phyloP scores from a whole-genome alignment of 1,140 invertebrate species.

The Ruditapes philippinarum region DNA sequence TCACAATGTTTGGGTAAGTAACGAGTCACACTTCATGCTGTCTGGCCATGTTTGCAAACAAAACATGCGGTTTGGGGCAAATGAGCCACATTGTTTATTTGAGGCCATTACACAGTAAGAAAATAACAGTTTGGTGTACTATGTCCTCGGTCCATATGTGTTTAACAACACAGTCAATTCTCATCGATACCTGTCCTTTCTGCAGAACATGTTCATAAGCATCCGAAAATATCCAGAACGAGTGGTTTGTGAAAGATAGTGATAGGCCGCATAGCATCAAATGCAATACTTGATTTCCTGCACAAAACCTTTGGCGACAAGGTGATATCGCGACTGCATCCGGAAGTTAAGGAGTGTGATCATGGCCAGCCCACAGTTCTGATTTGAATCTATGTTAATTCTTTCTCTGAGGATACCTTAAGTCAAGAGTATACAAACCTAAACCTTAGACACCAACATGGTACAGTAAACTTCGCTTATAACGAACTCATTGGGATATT shows the following conservation, averaged over 20 bases:
- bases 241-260: slow-evolving; percentile 34
- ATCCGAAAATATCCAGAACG: slow-evolving; percentile 38
- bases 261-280: slow-evolving; percentile 29
- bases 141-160: slow-evolving; percentile 51
- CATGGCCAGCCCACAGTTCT: slow-evolving; percentile 32
- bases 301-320: not conserved
- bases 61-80: slow-evolving; percentile 22
- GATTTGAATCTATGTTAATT: no score
- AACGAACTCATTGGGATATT: no score
- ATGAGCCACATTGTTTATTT: slow-evolving; percentile 31
- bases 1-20: slow-evolving; percentile 15
- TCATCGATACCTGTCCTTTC: slow-evolving; percentile 50
- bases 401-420: no score
- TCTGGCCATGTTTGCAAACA: slow-evolving; percentile 17
- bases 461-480: no score
- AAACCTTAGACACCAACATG: no score
- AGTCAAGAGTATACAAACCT: no score
- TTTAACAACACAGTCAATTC: slow-evolving; percentile 58
- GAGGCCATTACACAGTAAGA: slow-evolving; percentile 2
- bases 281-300: slow-evolving; percentile 3
- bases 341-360: not conserved
- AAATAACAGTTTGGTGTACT: slow-evolving; percentile 61
- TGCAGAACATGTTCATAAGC: slow-evolving; percentile 13
- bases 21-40: slow-evolving; percentile 28
- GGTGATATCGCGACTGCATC: slow-evolving; percentile 17